These are phyloP conservation scores for Amazona vittata DNA, from an alignment of 2,113 vertebrate species.

Conservation along the genomic window DNA sequence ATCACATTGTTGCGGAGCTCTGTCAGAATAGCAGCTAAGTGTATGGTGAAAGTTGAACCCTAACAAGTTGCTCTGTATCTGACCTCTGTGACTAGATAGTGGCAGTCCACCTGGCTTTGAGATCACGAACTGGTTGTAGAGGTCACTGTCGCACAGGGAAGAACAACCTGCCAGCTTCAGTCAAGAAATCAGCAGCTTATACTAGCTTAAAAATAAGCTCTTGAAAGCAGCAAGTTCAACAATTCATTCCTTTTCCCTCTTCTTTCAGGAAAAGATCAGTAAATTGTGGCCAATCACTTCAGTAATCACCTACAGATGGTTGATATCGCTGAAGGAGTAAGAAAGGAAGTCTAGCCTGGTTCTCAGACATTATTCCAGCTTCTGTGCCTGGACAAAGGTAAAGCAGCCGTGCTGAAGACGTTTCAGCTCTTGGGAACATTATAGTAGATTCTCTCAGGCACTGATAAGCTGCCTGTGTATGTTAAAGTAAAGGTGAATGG, in stretches of 20 bases:
- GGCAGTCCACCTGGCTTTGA: neutral
- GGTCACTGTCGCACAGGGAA: neutral
- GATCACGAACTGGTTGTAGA: neutral
- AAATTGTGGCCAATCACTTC: neutral
- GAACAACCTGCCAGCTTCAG: neutral
- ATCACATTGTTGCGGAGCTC: neutral
- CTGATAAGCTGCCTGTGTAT: neutral
- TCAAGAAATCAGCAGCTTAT: neutral
- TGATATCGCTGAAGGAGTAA: neutral
- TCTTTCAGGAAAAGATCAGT: neutral
- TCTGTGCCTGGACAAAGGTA: neutral
- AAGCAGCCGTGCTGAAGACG: neutral
- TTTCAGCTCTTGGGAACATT: neutral
- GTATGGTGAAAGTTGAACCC: neutral
- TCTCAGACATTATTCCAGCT: neutral
- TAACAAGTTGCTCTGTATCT: neutral
- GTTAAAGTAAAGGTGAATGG: neutral
- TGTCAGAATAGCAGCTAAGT: neutral
- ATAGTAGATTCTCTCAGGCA: neutral
- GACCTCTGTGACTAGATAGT: neutral
- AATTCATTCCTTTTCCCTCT: neutral
- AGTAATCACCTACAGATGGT: neutral
- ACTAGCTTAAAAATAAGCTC: neutral
- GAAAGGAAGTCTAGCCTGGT: neutral
- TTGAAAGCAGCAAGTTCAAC: neutral